phyloP scores from a whole-genome alignment of 2,113 vertebrate genomes.

The Lontra canadensis region DNA sequence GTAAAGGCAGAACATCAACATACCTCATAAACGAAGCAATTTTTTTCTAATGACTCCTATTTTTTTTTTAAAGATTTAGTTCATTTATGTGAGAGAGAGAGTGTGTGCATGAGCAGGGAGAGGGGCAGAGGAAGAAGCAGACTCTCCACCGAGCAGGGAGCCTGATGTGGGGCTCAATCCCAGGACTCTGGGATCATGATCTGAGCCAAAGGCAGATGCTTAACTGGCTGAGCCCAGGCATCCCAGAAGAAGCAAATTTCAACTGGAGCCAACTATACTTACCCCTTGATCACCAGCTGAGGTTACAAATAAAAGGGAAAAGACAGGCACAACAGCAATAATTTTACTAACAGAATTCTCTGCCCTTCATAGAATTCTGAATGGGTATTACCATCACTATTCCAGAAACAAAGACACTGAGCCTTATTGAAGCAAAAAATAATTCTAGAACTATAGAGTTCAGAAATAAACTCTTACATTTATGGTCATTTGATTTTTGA shows the following conservation, averaged over 20 bases:
- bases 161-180: too few species aligned
- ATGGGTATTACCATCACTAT: not conserved
- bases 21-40: not conserved
- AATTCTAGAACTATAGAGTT: not conserved
- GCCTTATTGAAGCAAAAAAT: not conserved
- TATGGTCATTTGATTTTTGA: conserved; percentile 15
- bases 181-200: too few species aligned
- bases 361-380: not conserved
- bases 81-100: too few species aligned
- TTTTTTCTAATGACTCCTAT: not conserved
- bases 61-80: too few species aligned
- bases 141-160: too few species aligned
- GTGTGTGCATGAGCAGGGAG: too few species aligned
- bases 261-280: not conserved
- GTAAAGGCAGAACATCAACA: not conserved
- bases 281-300: not conserved
- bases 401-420: conserved; percentile 24
- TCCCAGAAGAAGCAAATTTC: not conserved
- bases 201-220: too few species aligned
- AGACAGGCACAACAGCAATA: not conserved
- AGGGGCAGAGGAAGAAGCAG: too few species aligned
- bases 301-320: not conserved
- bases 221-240: too few species aligned
- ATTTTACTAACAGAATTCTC: conserved; percentile 51
- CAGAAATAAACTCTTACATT: conserved; percentile 11